phyloP scores from a whole-genome alignment of 2,113 vertebrate species.

The Spermophilus dauricus region DNA sequence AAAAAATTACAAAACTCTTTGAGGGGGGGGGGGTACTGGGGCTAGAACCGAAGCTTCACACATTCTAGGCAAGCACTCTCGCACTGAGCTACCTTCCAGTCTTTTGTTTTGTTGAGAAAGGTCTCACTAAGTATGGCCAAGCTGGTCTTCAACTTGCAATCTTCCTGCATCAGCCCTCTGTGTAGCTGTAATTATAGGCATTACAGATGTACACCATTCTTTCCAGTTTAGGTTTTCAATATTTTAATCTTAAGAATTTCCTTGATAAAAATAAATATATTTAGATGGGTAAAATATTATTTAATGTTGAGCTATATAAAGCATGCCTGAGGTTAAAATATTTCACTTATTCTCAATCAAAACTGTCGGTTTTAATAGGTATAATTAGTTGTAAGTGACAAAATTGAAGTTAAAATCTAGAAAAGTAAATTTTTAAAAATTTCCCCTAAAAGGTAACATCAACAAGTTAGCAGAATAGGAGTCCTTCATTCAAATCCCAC shows the following conservation, averaged over 20 bases:
- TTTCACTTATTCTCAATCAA: background rate
- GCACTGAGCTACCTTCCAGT: background rate
- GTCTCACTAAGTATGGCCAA: background rate
- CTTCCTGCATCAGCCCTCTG: background rate
- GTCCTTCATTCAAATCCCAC: no score
- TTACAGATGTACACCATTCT: background rate
- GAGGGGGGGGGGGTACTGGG: background rate
- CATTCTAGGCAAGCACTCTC: background rate
- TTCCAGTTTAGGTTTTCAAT: background rate
- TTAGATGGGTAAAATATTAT: background rate
- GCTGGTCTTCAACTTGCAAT: background rate
- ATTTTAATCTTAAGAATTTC: background rate
- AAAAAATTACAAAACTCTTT: background rate
- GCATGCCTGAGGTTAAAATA: background rate
- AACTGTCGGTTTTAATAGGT: background rate
- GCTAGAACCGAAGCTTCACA: background rate
- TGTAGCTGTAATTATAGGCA: background rate
- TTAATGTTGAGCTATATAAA: background rate
- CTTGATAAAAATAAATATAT: background rate
- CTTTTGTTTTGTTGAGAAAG: background rate
- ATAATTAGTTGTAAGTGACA: background rate
- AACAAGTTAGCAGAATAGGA: background rate
- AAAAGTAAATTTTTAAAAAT: background rate
- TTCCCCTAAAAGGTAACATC: background rate
- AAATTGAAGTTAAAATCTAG: background rate